A percentile compares a stretch with the other conserved stretches of the same genome.
phyloP scores from a whole-genome alignment of 2,888 invertebrate species.

The Pimpla rufipes region DNA sequence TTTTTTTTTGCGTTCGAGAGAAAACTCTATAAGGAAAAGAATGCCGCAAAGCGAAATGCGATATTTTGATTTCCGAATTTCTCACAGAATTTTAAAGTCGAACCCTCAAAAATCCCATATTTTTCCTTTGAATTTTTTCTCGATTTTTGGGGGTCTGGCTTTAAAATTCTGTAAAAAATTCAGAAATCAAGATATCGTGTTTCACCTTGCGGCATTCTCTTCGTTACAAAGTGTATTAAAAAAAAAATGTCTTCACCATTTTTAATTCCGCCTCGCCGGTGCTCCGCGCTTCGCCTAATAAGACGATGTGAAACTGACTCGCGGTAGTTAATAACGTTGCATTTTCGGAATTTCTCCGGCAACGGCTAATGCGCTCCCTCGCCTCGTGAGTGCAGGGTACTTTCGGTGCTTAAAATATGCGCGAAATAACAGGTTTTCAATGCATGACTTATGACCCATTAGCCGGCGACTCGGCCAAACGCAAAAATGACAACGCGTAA shows the following conservation, averaged over 20 bases:
- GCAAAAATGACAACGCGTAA: not conserved
- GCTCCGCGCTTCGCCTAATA: not conserved
- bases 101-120: no score
- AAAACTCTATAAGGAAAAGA: no score
- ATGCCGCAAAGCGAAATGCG: no score
- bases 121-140: no score
- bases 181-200: no score
- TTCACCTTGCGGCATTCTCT: no score
- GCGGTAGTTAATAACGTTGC: not conserved
- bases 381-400: slow-evolving; percentile 7
- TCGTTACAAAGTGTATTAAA: no score
- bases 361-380: not conserved
- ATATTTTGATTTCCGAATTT: no score
- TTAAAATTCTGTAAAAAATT: no score
- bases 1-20: no score
- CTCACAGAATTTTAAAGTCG: no score
- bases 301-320: not conserved
- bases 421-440: slow-evolving; percentile 7
- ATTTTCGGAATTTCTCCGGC: slow-evolving; percentile 5
- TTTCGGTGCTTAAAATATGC: not conserved
- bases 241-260: not conserved
- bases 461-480: not conserved
- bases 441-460: slow-evolving; percentile 2
- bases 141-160: no score
- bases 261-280: not conserved